phyloP scores from a whole-genome alignment of 92 coral and sea anemone species.

The Nematostella vectensis region DNA sequence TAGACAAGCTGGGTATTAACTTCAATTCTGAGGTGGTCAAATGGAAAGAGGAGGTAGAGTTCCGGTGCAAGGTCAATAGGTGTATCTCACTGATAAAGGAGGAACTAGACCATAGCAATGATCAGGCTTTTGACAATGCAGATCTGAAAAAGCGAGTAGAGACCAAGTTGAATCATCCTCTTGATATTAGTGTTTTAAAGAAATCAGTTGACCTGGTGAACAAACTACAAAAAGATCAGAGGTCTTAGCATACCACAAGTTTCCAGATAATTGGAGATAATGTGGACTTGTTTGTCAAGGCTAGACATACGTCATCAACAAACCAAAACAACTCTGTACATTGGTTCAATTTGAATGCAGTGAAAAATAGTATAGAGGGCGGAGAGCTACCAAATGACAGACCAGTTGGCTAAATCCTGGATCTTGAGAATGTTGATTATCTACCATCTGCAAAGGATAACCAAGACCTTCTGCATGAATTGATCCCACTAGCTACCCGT shows the following conservation, averaged over 20 bases:
- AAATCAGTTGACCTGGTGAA: neutral
- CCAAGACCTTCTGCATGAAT: constrained; percentile 41
- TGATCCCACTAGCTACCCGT: constrained; percentile 40
- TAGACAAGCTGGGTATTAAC: constrained; percentile 2
- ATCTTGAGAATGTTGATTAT: constrained; percentile 37
- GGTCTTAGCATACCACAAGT: neutral
- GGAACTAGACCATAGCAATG: neutral
- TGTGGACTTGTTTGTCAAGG: constrained; percentile 42
- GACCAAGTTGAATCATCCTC: neutral
- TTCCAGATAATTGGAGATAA: constrained; percentile 60
- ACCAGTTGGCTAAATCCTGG: constrained; percentile 19
- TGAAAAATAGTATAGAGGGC: constrained; percentile 30
- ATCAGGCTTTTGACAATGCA: neutral
- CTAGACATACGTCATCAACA: constrained; percentile 38
- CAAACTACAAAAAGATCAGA: no score
- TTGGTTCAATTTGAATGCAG: constrained; percentile 62
- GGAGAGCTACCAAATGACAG: constrained; percentile 17
- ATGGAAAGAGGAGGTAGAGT: neutral
- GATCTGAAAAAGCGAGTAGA: neutral
- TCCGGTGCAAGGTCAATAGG: neutral
- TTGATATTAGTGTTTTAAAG: neutral
- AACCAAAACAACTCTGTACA: constrained; percentile 56
- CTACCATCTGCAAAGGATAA: constrained; percentile 49
- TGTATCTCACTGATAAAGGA: neutral
- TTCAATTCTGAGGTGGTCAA: constrained; percentile 3